phyloP scores from a whole-genome alignment of 2,113 vertebrate species.

The Mellivora capensis region DNA sequence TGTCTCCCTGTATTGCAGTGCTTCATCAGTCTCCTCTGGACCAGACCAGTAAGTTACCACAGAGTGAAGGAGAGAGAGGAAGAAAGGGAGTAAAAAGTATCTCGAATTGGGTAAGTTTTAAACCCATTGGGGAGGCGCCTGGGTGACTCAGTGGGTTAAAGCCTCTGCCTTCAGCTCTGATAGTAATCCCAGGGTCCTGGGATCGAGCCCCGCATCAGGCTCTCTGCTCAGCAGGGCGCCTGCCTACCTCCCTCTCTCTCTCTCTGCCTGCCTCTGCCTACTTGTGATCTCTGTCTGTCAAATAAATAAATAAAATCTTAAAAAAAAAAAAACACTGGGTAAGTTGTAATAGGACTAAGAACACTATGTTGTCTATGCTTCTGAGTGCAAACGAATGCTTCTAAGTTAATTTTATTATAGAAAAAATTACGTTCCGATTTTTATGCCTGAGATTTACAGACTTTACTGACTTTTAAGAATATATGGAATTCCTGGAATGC shows the following conservation, averaged over 20 bases:
- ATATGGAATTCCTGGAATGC: no score
- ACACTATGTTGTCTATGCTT: neutral
- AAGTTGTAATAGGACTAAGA: neutral
- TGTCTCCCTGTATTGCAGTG: neutral
- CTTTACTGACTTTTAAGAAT: neutral
- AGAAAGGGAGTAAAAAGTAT: neutral
- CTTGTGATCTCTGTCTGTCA: no score
- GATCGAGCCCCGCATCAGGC: no score
- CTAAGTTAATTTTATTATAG: neutral
- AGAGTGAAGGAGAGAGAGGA: neutral
- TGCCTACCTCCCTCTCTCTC: no score
- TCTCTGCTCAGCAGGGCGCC: no score
- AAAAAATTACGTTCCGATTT: neutral
- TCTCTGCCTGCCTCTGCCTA: no score
- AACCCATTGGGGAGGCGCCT: neutral
- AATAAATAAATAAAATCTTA: no score
- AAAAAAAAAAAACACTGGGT: neutral
- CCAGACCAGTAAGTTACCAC: neutral
- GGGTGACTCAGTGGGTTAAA: no score
- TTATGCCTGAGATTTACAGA: slow-evolving; percentile 1
- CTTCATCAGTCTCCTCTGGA: neutral
- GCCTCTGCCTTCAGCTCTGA: no score
- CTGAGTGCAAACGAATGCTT: neutral
- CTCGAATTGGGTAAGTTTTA: neutral
- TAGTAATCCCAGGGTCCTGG: no score